phyloP scores from a whole-genome alignment of 2,888 invertebrate genomes.

The Pandemis corylana region DNA sequence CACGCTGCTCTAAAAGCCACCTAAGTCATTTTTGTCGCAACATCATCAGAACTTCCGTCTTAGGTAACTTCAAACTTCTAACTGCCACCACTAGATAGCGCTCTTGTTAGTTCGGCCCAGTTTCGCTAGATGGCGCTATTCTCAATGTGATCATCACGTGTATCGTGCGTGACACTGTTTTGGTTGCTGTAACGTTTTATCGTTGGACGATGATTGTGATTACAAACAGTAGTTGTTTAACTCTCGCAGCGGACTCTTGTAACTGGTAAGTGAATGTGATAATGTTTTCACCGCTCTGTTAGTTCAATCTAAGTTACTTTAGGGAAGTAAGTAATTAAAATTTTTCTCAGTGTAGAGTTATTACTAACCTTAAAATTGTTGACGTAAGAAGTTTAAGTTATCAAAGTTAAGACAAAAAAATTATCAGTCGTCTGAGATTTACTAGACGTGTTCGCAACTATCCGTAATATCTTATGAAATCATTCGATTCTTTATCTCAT shows the following conservation, averaged over 20 bases:
- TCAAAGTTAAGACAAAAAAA: neutral
- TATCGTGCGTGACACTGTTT: conserved; percentile 30
- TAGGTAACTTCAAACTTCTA: neutral
- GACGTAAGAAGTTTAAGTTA: neutral
- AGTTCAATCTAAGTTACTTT: neutral
- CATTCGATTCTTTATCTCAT: no score
- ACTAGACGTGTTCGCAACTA: neutral
- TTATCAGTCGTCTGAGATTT: conserved; percentile 10
- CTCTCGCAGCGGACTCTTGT: conserved; percentile 19
- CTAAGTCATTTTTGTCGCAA: conserved; percentile 9
- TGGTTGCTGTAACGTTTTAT: conserved; percentile 31
- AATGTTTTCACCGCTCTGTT: neutral
- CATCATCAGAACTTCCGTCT: neutral
- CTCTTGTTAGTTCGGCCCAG: neutral
- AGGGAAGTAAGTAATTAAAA: neutral
- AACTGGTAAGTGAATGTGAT: conserved; percentile 27
- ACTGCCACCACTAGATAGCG: neutral
- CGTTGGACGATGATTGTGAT: conserved; percentile 31
- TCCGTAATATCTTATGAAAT: conserved; percentile 15
- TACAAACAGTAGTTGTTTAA: conserved; percentile 35
- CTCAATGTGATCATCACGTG: conserved; percentile 23
- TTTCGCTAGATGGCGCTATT: conserved; percentile 27
- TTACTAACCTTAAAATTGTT: conserved; percentile 4
- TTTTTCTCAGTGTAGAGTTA: neutral
- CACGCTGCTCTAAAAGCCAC: conserved; percentile 3